These are phyloP conservation scores for Heliconius melpomene DNA, from an alignment of 1,140 invertebrate species.

Conservation along the genomic window DNA sequence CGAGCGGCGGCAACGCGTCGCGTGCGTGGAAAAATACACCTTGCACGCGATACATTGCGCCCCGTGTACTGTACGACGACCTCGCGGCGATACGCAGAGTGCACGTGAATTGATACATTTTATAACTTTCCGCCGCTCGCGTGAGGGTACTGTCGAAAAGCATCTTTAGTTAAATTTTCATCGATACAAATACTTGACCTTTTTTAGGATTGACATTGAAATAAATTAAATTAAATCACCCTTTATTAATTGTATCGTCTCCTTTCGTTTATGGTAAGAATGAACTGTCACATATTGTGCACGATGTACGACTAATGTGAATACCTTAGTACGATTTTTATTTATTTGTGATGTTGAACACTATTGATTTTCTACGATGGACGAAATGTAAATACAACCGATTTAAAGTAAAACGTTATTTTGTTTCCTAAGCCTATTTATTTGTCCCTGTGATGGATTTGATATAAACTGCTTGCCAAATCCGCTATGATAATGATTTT, in stretches of 20 bases:
- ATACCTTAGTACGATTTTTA: conserved; percentile 80
- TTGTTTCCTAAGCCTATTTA: conserved; percentile 78
- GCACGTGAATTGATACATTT: conserved; percentile 50
- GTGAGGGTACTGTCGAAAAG: conserved; percentile 50
- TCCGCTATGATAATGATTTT: conserved; percentile 42
- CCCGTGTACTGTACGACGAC: conserved; percentile 47
- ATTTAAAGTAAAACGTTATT: conserved; percentile 81
- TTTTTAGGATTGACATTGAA: conserved; percentile 46
- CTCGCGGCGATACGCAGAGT: neutral
- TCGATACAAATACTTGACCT: conserved; percentile 44
- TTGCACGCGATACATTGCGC: conserved; percentile 60
- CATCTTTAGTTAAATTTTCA: conserved; percentile 64
- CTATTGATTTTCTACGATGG: conserved; percentile 80
- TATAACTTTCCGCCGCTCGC: conserved; percentile 52
- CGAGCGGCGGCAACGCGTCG: conserved; percentile 62
- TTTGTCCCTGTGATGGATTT: conserved; percentile 51
- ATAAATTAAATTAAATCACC: conserved; percentile 47
- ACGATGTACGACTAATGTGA: conserved; percentile 75
- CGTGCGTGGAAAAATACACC: conserved; percentile 61
- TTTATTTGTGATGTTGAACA: conserved; percentile 81
- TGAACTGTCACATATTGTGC: conserved; percentile 74
- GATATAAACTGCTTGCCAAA: conserved; percentile 11
- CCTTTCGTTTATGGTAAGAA: conserved; percentile 74
- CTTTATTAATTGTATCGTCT: conserved; percentile 66
- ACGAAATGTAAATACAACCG: conserved; percentile 81